A percentile compares a stretch with the other conserved stretches of the same genome.
These are phyloP conservation scores for Erannis defoliaria DNA, from an alignment of 2,888 invertebrate species.

Conservation along the genomic window DNA sequence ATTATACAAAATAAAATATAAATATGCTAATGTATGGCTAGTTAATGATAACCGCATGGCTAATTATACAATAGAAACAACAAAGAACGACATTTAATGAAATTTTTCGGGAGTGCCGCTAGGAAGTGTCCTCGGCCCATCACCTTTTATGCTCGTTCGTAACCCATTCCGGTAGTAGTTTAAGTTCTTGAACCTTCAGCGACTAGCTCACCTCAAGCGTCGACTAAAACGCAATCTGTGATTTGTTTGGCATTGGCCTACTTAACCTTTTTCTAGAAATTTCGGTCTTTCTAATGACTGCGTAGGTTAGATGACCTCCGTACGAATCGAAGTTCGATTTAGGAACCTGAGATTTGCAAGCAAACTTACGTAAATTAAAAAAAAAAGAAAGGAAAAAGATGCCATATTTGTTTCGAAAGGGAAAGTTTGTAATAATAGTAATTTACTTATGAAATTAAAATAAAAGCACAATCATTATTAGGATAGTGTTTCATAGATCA, in stretches of 20 bases:
- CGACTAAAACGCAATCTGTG: conserved; percentile 6
- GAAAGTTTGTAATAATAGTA: no score
- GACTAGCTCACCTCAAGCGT: conserved; percentile 13
- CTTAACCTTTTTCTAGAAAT: conserved; percentile 8
- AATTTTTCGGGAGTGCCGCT: conserved; percentile 6
- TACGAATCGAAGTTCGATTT: background rate
- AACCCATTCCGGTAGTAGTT: conserved; percentile 1
- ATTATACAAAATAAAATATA: background rate
- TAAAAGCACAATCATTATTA: no score
- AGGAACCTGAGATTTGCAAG: background rate
- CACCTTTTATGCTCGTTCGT: background rate
- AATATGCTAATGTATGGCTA: background rate
- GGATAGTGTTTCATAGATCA: no score
- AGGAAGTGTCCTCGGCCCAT: conserved; percentile 18
- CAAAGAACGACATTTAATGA: background rate
- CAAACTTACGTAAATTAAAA: conserved; percentile 5
- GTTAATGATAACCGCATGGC: conserved; percentile 1
- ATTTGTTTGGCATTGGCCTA: conserved; percentile 15
- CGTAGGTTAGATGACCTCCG: conserved; percentile 21
- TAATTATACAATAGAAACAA: background rate
- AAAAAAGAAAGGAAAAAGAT: no score
- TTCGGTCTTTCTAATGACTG: conserved; percentile 1
- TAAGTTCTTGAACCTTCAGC: conserved; percentile 9
- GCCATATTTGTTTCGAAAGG: no score
- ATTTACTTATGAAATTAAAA: no score